phyloP scores from a whole-genome alignment of 2,113 vertebrate genomes.

The Nasalis larvatus region DNA sequence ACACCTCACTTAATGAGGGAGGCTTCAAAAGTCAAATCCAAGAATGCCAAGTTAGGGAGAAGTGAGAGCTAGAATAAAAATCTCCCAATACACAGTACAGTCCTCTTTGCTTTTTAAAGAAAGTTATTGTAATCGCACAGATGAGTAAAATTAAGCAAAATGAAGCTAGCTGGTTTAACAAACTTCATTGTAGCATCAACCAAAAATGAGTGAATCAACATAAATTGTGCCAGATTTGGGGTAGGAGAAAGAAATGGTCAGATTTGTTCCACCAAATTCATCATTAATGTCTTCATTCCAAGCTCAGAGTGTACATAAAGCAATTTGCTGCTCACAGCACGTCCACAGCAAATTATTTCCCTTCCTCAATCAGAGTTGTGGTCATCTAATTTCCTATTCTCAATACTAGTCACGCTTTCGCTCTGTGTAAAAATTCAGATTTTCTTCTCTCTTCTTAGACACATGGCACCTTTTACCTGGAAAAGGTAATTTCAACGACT shows the following conservation, averaged over 20 bases:
- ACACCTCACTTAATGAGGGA: not conserved
- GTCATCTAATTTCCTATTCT: not conserved
- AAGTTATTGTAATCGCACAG: not conserved
- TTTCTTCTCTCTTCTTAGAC: not conserved
- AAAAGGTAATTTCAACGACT: not conserved
- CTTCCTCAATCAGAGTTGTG: not conserved
- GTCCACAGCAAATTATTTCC: not conserved
- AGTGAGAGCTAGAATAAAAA: not conserved
- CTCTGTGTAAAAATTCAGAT: not conserved
- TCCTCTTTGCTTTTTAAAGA: not conserved
- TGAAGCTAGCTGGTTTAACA: not conserved
- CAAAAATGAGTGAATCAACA: not conserved
- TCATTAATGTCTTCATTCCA: conserved; percentile 43
- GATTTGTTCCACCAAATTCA: conserved; percentile 34
- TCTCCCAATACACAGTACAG: not conserved
- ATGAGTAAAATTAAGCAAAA: conserved; percentile 33
- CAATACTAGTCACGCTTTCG: not conserved
- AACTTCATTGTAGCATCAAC: not conserved
- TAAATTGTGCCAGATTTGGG: not conserved
- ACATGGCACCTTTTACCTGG: not conserved
- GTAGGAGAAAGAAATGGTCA: not conserved
- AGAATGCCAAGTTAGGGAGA: not conserved
- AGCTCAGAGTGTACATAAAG: not conserved
- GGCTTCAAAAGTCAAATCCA: conserved; percentile 13
- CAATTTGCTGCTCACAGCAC: conserved; percentile 9